These are phyloP conservation scores for Parnassius orleans DNA, from an alignment of 2,888 invertebrate genomes.

Conservation along the genomic window DNA sequence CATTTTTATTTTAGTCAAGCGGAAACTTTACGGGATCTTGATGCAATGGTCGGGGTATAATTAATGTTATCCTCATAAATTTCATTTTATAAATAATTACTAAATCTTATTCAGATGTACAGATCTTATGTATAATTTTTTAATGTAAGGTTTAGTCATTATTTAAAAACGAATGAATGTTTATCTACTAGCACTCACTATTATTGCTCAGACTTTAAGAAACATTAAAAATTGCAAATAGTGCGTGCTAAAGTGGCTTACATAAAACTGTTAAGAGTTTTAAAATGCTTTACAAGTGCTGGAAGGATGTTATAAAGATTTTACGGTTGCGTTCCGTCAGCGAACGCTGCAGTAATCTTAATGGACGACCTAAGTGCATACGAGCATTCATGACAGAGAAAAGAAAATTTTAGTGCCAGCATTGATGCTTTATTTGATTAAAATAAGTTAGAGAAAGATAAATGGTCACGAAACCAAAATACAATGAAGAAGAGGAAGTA, in stretches of 20 bases:
- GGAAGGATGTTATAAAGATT: slow-evolving; percentile 80
- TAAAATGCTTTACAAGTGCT: slow-evolving; percentile 79
- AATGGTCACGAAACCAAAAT: slow-evolving; percentile 2
- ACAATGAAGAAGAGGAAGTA: slow-evolving; percentile 1
- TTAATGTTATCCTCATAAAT: too few species aligned
- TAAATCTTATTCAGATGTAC: too few species aligned
- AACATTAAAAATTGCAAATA: slow-evolving; percentile 37
- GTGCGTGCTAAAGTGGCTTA: slow-evolving; percentile 62
- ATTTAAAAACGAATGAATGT: too few species aligned
- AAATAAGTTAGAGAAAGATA: slow-evolving; percentile 14
- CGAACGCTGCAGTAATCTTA: slow-evolving; percentile 73
- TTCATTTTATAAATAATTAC: too few species aligned
- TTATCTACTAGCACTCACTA: not conserved
- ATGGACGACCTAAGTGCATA: slow-evolving; percentile 80
- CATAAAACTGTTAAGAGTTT: slow-evolving; percentile 70
- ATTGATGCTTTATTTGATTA: slow-evolving; percentile 21
- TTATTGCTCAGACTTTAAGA: slow-evolving; percentile 16
- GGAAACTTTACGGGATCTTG: too few species aligned
- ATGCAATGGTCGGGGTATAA: too few species aligned
- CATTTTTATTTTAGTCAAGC: not conserved
- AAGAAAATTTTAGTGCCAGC: slow-evolving; percentile 39
- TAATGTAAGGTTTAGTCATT: too few species aligned
- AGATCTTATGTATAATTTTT: too few species aligned
- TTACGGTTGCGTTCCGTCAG: slow-evolving; percentile 77
- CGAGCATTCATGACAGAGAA: slow-evolving; percentile 73